Evolutionary conservation across 2,888 invertebrate genomes (phyloP), one percentile per base, ranked within the genome.

Genomic region (Macaria notata): DNA sequence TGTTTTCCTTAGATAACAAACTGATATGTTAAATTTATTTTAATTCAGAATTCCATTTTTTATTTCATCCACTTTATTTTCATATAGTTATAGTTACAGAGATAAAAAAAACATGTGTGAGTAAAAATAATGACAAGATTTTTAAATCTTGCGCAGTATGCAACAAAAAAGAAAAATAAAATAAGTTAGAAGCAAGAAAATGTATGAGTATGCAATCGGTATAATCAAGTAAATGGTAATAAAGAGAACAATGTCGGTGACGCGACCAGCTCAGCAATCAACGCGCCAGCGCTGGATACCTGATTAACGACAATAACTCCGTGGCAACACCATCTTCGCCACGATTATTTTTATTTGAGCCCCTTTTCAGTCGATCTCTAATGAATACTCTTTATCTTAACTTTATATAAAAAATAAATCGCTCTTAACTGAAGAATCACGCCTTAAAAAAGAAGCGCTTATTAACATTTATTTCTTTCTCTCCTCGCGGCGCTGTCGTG

Each of bases 401-500:
- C 86, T 84, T 88, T 84, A 88, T 88, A 90, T 88, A 90, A 88
- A 89, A 91, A 90, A 90, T 89, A 90, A 90, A 89, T 89, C 88
- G 89, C 87, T 88, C 84, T 89, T 87, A 88, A 88, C 91, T 90
- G 88, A 90, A 88, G 91, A 90, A 90, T 91, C 91, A 91, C 91
- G 90, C 91, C 88, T 90, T 89, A 86, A 90, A 90, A 91, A 91
- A 89, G 84, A 86, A 90, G 88, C 87, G 88, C 88, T 91, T 90
- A 91, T 90, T 90, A 91, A 90, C 90, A 91, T 91, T 91, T 91
- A 91, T 91, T 90, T 90, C 90, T 88, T 86, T 89, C 88, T 88
- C 88, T 86, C 79, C 79, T 81, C 87, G 84, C 84, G 82, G 85
- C 84, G 78, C 84, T 85, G 91, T 89, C 89, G 86, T 90, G 91